phyloP scores from a whole-genome alignment of 2,888 invertebrate genomes.

The Aelia acuminata region DNA sequence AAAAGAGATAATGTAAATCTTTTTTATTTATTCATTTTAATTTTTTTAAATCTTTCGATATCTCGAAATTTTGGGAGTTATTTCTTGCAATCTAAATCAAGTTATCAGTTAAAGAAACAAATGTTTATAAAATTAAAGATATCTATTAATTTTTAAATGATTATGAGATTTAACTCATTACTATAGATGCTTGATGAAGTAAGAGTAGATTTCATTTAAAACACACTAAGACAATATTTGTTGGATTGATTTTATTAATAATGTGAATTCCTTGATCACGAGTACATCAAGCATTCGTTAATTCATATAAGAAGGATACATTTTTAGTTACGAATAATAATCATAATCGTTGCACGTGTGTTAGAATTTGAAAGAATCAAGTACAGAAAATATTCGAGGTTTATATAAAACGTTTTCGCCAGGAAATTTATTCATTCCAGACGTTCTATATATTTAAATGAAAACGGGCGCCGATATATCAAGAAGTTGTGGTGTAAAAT shows the following conservation, averaged over 20 bases:
- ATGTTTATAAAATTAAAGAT: too few relatives aligned
- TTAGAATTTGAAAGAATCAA: background rate
- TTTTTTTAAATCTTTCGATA: too few relatives aligned
- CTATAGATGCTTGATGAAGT: background rate
- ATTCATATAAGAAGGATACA: background rate
- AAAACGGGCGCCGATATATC: background rate
- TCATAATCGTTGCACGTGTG: background rate
- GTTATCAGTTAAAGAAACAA: too few relatives aligned
- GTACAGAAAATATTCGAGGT: background rate
- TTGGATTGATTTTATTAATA: background rate
- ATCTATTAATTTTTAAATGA: background rate
- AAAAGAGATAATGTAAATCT: too few relatives aligned
- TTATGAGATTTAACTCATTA: background rate
- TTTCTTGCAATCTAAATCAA: too few relatives aligned
- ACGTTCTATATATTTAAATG: background rate
- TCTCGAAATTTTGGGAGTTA: too few relatives aligned
- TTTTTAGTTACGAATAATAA: background rate
- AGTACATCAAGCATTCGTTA: background rate
- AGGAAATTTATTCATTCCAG: conserved; percentile 18
- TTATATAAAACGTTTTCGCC: background rate
- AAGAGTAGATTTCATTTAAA: background rate
- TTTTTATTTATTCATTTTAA: too few relatives aligned
- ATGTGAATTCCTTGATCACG: background rate
- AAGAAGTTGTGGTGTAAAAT: conserved; percentile 6
- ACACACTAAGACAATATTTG: background rate